phyloP scores from a whole-genome alignment of 2,797 vertebrate species.

The Sebastes dallii region DNA sequence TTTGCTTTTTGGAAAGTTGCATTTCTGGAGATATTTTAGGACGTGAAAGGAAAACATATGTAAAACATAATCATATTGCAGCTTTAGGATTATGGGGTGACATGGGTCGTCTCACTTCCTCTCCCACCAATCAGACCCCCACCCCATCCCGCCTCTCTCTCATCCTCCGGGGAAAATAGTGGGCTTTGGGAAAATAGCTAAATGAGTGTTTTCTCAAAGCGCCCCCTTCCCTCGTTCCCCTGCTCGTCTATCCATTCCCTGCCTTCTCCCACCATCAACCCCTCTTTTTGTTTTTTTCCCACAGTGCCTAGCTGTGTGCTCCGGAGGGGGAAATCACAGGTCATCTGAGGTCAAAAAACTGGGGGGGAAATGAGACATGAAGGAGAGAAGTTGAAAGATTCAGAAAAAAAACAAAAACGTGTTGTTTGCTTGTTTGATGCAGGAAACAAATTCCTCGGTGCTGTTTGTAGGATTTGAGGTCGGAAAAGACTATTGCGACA shows the following conservation, averaged over 20 bases:
- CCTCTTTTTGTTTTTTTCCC: conserved; percentile 72
- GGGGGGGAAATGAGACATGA: conserved; percentile 14
- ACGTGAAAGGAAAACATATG: background rate
- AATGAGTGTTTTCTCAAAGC: conserved; percentile 74
- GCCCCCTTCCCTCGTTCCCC: conserved; percentile 42
- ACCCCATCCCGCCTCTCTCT: background rate
- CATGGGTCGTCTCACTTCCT: conserved; percentile 44
- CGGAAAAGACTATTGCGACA: background rate
- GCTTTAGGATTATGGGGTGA: conserved; percentile 40
- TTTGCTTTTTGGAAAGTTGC: background rate
- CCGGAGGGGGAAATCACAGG: conserved; percentile 59
- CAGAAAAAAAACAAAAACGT: background rate
- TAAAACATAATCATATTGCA: conserved; percentile 20
- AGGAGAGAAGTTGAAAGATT: conserved; percentile 36
- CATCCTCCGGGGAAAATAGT: conserved; percentile 53
- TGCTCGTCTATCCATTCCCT: conserved; percentile 46
- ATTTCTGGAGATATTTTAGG: background rate
- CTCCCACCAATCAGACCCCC: background rate
- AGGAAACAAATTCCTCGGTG: conserved; percentile 36
- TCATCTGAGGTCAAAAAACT: conserved; percentile 61
- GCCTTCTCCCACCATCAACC: conserved; percentile 38
- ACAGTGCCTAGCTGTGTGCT: conserved; percentile 67
- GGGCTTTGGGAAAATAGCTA: conserved; percentile 79
- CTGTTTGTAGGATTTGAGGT: conserved; percentile 14
- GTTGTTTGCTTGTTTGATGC: conserved; percentile 17